Percentiles rank a stretch among this genome's conserved stretches.
phyloP scores from a whole-genome alignment of 2,888 invertebrate genomes.

The Bedellia somnulentella region DNA sequence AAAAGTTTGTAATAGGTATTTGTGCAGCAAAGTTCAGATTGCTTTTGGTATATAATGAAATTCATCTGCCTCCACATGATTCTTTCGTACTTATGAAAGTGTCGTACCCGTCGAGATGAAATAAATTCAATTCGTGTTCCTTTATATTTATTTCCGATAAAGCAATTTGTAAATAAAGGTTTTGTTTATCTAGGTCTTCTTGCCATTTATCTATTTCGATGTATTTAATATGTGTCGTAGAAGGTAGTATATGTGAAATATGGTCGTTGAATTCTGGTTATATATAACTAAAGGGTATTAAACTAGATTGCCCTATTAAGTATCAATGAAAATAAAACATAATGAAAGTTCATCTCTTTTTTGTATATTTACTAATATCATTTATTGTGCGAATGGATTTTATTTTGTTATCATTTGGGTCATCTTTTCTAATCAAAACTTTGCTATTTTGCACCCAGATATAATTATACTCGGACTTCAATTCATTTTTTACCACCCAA shows the following conservation, averaged over 20 bases:
- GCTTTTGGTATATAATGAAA: constrained; percentile 3
- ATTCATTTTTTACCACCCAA: constrained; percentile 3
- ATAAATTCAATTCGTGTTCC: neutral
- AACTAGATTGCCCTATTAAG: neutral
- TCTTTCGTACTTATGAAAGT: neutral
- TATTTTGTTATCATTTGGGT: constrained; percentile 8
- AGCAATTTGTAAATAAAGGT: too few relatives aligned
- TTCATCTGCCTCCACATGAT: neutral
- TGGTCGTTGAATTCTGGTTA: neutral
- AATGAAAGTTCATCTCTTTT: neutral
- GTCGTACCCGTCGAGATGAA: neutral
- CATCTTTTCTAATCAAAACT: constrained; percentile 8
- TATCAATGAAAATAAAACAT: neutral
- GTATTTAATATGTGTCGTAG: too few relatives aligned
- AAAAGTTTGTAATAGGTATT: too few relatives aligned
- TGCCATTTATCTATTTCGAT: neutral
- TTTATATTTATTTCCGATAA: constrained; percentile 2
- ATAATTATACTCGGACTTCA: constrained; percentile 5
- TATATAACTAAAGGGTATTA: constrained; percentile 2
- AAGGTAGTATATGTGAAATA: neutral
- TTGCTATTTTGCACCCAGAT: constrained; percentile 9
- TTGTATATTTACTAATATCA: constrained; percentile 1
- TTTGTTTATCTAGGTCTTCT: neutral
- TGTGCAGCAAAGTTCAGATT: too few relatives aligned
- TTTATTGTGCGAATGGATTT: constrained; percentile 4